Evolutionary conservation across 2,888 invertebrate genomes (phyloP).

Genomic region (Venusia cambrica): DNA sequence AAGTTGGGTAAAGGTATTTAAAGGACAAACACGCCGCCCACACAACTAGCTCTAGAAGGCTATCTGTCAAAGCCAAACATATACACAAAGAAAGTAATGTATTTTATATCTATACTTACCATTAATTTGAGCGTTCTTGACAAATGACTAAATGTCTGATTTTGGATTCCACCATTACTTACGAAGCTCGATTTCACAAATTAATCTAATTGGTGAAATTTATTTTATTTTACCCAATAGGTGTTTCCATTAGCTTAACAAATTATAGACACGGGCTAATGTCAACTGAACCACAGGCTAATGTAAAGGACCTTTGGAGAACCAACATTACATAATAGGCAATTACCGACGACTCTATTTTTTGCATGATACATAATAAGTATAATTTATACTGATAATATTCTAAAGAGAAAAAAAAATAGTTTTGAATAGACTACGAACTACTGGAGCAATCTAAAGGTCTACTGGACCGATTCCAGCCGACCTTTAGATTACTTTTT

Average conservation of each 20-base stretch:
- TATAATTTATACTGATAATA: too few species aligned
- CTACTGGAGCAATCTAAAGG: too few species aligned
- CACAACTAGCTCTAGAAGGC: constrained; percentile 9
- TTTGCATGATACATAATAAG: too few species aligned
- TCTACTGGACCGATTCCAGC: too few species aligned
- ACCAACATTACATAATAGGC: too few species aligned
- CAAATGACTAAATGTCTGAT: constrained; percentile 13
- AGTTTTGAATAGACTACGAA: too few species aligned
- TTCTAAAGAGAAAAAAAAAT: too few species aligned
- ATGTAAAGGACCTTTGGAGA: not conserved
- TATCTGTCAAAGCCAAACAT: constrained; percentile 14
- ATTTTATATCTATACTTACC: too few species aligned
- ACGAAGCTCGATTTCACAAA: constrained; percentile 25
- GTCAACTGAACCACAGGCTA: constrained; percentile 1
- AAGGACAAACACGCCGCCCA: constrained; percentile 7
- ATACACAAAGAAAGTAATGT: constrained; percentile 5
- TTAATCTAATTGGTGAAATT: constrained; percentile 23
- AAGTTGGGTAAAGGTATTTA: too few species aligned
- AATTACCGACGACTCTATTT: too few species aligned
- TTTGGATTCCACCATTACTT: constrained; percentile 14
- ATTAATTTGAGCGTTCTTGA: constrained; percentile 17
- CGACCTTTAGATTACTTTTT: too few species aligned
- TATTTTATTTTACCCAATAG: constrained; percentile 13
- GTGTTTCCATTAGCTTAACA: constrained; percentile 18
- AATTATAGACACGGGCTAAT: constrained; percentile 6